Percentiles rank a stretch among this genome's conserved stretches.
These are phyloP conservation scores for Drosophila virilis DNA, from an alignment of 1,140 invertebrate species.

Conservation along the genomic window DNA sequence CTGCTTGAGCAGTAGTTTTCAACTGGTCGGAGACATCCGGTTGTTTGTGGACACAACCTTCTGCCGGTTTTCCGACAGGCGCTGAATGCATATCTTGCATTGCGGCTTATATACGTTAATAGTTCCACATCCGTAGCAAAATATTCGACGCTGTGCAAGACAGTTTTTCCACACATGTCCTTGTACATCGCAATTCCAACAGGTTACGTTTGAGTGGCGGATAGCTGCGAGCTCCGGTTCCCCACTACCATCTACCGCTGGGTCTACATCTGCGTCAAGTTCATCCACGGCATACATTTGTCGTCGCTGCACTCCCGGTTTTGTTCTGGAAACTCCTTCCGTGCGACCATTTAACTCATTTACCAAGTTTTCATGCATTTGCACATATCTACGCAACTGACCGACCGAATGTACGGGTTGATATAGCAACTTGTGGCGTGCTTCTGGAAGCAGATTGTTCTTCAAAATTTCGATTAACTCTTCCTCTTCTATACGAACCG, in stretches of 20 bases:
- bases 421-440: too few species aligned
- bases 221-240: neutral
- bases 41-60: neutral
- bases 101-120: neutral
- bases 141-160: slow-evolving; percentile 3
- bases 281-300: neutral
- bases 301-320: neutral
- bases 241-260: too few species aligned
- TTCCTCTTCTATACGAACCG: neutral
- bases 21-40: neutral
- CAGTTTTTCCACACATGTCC: neutral
- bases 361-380: too few species aligned
- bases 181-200: too few species aligned
- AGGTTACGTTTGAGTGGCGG: too few species aligned
- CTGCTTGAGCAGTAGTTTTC: neutral
- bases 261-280: neutral
- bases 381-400: too few species aligned
- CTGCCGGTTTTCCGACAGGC: slow-evolving; percentile 4
- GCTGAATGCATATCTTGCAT: neutral
- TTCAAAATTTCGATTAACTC: slow-evolving; percentile 1
- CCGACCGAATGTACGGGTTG: too few species aligned
- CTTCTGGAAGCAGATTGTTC: neutral
- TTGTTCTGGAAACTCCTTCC: neutral
- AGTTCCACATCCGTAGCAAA: slow-evolving; percentile 26
- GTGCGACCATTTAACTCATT: neutral